Base-by-base conservation (phyloP, 2,113 vertebrate species). In the Cnemophilus loriae region DNA sequence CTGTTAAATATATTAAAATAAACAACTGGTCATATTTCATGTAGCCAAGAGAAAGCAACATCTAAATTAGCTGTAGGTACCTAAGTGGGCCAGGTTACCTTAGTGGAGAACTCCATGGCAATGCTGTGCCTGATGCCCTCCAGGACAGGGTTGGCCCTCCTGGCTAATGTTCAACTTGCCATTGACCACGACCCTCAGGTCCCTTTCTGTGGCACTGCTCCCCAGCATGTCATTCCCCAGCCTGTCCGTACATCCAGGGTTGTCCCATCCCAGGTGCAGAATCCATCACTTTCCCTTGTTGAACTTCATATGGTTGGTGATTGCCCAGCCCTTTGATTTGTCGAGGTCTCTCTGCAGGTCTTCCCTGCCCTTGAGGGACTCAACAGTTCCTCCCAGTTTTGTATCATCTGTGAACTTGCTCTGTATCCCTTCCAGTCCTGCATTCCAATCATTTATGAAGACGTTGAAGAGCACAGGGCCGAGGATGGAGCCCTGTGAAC, bases 301-400 rank as follows among this genome's bases (percentile, higher is more conserved):
- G 28, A 67, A 26, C 5, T 56, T 13, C 22, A 56, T 8, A 8
- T 1, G 1, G 6, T 7, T 68, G 63, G n/a, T 27, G n/a, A 33
- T 14, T 81, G 42, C 42, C 13, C 64, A 81, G 22, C n/a, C 2
- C 52, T 49, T 42, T 27, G 14, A 16, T 33, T 57, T 81, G 35
- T 22, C 1, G 3, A 55, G n/a, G 9, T 47, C 13, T 56, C n/a
- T 56, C 22, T 37, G 35, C 50, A 68, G 17, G 14, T 1, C 0
- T 26, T 68, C 41, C 2, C 22, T 81, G 78, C 16, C 52, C 1
- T 39, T 0, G 1, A 39, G 10, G 28, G 13, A 47, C 0, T 33
- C 3, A 56, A 16, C n/a, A 68, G 50, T 10, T 67, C 16, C 20
- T 67, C 33, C 20, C 30, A n/a, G 30, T 52, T 42, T 10, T 13